Evolutionary conservation across 2,113 vertebrate species (phyloP).

Genomic region (Numida meleagris): DNA sequence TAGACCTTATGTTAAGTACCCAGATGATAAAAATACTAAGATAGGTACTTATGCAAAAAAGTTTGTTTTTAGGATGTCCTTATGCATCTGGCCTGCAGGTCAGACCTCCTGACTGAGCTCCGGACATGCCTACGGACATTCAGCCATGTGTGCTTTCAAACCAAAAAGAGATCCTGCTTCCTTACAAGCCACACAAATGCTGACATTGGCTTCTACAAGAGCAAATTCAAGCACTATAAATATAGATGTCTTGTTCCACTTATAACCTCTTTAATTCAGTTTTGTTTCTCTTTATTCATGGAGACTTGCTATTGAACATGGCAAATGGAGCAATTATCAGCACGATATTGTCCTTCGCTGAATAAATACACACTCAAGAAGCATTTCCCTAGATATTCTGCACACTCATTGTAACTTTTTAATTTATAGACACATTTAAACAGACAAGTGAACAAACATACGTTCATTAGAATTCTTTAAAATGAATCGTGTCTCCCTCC

Average conservation of each 20-base stretch:
- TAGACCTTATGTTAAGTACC: background rate
- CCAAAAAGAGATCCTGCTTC: background rate
- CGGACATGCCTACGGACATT: background rate
- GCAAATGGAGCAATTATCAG: background rate
- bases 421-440: background rate
- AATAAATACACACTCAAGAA: background rate
- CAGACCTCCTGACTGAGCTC: background rate
- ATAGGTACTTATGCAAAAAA: background rate
- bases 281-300: background rate
- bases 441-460: background rate
- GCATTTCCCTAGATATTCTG: background rate
- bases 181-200: background rate
- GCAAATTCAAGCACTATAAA: background rate
- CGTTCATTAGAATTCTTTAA: background rate
- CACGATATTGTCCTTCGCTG: background rate
- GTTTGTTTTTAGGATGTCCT: background rate
- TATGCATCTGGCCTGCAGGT: background rate
- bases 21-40: background rate
- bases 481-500: background rate
- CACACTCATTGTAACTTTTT: background rate
- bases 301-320: background rate
- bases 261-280: constrained; percentile 4
- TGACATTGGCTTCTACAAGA: background rate
- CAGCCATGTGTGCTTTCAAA: background rate
- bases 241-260: constrained; percentile 1